phyloP scores from a whole-genome alignment of 2,888 invertebrate species.

The Hipparchia sbordonii region DNA sequence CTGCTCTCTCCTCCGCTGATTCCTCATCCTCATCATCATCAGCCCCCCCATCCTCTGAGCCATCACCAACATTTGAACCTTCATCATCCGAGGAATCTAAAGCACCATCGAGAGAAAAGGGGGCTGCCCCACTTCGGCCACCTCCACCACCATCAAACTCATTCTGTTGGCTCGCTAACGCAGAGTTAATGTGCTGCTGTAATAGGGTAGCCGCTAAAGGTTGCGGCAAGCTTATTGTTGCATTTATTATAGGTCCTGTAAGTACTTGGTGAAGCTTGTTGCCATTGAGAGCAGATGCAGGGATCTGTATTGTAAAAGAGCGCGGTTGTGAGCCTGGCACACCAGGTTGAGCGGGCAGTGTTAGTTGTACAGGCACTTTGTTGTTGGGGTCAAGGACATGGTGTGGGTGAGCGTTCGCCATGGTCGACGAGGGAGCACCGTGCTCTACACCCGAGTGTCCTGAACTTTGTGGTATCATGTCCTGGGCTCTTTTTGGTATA shows the following conservation, averaged over 20 bases:
- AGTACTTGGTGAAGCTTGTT: slow-evolving; percentile 87
- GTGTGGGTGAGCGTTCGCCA: slow-evolving; percentile 68
- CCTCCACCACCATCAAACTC: slow-evolving; percentile 78
- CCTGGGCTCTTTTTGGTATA: slow-evolving; percentile 61
- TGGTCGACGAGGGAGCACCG: slow-evolving; percentile 59
- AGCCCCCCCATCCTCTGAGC: slow-evolving; percentile 87
- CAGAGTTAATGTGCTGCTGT: slow-evolving; percentile 95
- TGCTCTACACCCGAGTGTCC: slow-evolving; percentile 69
- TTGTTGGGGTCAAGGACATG: slow-evolving; percentile 73
- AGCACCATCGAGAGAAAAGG: slow-evolving; percentile 84
- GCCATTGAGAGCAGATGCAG: slow-evolving; percentile 91
- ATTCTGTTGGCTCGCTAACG: slow-evolving; percentile 82
- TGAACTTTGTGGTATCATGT: slow-evolving; percentile 65
- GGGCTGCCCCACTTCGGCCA: slow-evolving; percentile 70
- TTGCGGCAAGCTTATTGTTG: slow-evolving; percentile 93
- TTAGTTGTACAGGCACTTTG: slow-evolving; percentile 86
- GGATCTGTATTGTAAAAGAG: slow-evolving; percentile 94
- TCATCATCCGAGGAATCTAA: slow-evolving; percentile 89
- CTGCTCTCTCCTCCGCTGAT: slow-evolving; percentile 86
- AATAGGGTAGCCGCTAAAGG: slow-evolving; percentile 90
- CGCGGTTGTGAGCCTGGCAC: slow-evolving; percentile 87
- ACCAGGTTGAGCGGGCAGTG: slow-evolving; percentile 91
- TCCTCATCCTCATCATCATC: slow-evolving; percentile 90
- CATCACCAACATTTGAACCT: slow-evolving; percentile 83
- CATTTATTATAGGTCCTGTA: slow-evolving; percentile 94